These are phyloP conservation scores for Machimus atricapillus DNA, from an alignment of 2,888 invertebrate genomes.

Conservation along the genomic window DNA sequence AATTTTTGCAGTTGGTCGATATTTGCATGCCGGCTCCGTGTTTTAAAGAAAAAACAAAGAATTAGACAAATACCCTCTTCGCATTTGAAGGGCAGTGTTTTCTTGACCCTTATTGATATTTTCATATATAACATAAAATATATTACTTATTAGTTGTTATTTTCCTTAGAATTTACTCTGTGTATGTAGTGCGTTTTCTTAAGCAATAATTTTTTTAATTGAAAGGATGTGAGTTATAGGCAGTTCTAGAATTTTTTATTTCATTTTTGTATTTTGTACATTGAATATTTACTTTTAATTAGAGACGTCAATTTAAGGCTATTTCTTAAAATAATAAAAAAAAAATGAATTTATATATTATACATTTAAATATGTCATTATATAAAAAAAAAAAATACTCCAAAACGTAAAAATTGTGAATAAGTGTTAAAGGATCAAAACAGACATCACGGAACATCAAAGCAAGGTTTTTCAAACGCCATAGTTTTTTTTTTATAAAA, in stretches of 20 bases:
- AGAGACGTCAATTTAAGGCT: not conserved
- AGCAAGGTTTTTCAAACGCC: not conserved
- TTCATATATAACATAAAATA: not conserved
- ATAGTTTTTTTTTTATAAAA: not conserved
- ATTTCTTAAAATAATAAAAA: not conserved
- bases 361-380: not conserved
- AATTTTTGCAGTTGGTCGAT: slow-evolving; percentile 64
- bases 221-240: not conserved
- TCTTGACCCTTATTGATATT: slow-evolving; percentile 19
- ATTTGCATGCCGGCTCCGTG: slow-evolving; percentile 65
- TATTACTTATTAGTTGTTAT: not conserved
- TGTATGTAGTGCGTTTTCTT: slow-evolving; percentile 18
- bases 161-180: slow-evolving; percentile 18
- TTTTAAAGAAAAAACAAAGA: slow-evolving; percentile 57
- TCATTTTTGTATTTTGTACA: not conserved
- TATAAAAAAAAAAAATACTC: not conserved
- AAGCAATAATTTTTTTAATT: not conserved
- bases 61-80: slow-evolving; percentile 39
- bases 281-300: not conserved
- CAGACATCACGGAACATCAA: not conserved
- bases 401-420: not conserved
- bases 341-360: not conserved
- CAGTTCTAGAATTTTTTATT: slow-evolving; percentile 6
- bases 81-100: slow-evolving; percentile 46
- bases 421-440: not conserved